Evolutionary conservation across 2,113 vertebrate genomes (phyloP).

Genomic region (Mustela nigripes): DNA sequence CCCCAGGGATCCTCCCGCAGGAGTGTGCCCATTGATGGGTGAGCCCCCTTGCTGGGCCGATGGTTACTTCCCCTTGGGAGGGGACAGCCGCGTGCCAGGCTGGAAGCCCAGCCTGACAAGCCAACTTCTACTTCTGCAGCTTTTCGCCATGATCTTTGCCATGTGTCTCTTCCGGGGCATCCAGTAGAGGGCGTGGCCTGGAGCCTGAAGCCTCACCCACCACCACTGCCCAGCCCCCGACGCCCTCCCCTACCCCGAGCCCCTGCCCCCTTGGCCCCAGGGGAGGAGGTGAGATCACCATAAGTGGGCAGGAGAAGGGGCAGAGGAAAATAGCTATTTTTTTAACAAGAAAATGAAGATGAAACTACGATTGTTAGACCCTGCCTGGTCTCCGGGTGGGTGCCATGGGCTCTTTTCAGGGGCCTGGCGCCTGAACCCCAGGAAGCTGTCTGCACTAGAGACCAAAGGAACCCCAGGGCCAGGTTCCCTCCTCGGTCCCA

Average conservation of each 20-base stretch:
- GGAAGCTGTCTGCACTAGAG: conserved; percentile 68
- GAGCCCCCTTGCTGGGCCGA: background rate
- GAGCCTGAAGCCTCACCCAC: background rate
- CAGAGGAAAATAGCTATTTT: conserved; percentile 83
- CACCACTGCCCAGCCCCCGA: background rate
- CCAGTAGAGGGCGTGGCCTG: conserved; percentile 87
- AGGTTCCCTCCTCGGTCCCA: background rate
- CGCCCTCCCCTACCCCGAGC: background rate
- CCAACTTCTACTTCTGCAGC: conserved; percentile 85
- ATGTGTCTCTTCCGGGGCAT: conserved; percentile 97
- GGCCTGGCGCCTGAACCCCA: conserved; percentile 58
- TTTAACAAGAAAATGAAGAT: conserved; percentile 86
- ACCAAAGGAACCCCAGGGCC: background rate
- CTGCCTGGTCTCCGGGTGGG: conserved; percentile 86
- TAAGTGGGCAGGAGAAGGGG: conserved; percentile 45
- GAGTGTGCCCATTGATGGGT: background rate
- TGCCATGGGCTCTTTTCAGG: conserved; percentile 62
- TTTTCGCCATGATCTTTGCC: conserved; percentile 96
- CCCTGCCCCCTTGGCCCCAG: background rate
- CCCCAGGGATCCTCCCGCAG: rapidly evolving
- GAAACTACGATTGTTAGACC: conserved; percentile 80
- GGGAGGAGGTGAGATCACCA: conserved; percentile 55
- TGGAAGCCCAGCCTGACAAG: background rate
- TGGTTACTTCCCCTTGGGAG: background rate
- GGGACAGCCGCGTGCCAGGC: background rate